Evolutionary conservation across 2,888 invertebrate genomes (phyloP).

Genomic region (Euclidia mi): DNA sequence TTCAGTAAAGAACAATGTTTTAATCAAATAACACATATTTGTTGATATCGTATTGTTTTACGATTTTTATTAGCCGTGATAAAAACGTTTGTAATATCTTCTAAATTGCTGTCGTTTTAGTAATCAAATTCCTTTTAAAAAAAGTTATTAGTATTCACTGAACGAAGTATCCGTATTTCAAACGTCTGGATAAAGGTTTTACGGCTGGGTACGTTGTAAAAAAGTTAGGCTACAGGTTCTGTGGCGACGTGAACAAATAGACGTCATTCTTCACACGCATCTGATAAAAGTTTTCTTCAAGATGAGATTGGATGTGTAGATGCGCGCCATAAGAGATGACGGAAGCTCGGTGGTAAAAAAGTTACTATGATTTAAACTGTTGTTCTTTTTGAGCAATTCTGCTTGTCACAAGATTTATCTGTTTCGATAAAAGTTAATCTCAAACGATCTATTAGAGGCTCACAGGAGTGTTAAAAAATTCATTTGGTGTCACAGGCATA

Average conservation of each 20-base stretch:
- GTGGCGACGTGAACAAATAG: conserved; percentile 38
- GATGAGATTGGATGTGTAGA: conserved; percentile 26
- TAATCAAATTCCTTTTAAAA: not conserved
- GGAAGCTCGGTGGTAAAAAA: conserved; percentile 20
- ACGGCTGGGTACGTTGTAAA: conserved; percentile 16
- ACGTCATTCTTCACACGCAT: conserved; percentile 44
- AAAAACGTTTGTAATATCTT: too few relatives aligned
- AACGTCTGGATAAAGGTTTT: conserved; percentile 14
- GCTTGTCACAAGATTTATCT: not conserved
- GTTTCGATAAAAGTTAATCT: not conserved
- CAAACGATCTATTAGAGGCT: too few relatives aligned
- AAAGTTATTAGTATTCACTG: not conserved
- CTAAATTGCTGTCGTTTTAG: too few relatives aligned
- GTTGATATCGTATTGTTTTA: too few relatives aligned
- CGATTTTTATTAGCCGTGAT: too few relatives aligned
- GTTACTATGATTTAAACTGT: not conserved
- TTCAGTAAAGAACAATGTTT: too few relatives aligned
- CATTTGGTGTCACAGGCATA: too few relatives aligned
- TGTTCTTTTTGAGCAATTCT: not conserved
- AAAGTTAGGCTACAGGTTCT: conserved; percentile 30
- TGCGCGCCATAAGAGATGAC: conserved; percentile 21
- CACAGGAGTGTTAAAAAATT: too few relatives aligned
- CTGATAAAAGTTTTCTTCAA: conserved; percentile 44
- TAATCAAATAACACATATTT: too few relatives aligned
- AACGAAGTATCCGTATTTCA: not conserved